phyloP scores from a whole-genome alignment of 2,797 vertebrate species.

The Schizopygopsis pylzovi region DNA sequence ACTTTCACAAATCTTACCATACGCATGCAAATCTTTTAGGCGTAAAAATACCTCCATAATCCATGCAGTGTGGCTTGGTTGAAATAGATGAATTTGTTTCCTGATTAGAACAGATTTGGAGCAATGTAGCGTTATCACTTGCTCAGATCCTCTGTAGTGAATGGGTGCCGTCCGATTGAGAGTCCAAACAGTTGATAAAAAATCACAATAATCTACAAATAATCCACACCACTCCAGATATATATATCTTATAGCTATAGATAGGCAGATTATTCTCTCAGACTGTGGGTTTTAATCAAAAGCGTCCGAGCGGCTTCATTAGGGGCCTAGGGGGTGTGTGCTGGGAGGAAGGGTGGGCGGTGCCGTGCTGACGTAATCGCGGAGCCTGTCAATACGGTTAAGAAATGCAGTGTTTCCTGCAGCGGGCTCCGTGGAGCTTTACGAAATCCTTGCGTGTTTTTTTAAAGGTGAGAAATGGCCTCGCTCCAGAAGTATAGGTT shows the following conservation, averaged over 20 bases:
- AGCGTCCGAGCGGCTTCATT: too few species aligned
- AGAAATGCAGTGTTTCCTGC: constrained; percentile 26
- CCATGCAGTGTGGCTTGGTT: not conserved
- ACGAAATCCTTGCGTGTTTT: not conserved
- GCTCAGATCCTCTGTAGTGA: not conserved
- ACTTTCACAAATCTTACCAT: too few species aligned
- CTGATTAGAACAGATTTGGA: not conserved
- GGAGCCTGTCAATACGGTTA: constrained; percentile 22
- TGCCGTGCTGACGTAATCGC: constrained; percentile 56
- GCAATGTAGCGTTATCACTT: not conserved
- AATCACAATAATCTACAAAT: not conserved
- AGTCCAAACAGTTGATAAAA: not conserved
- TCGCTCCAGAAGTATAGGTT: not conserved
- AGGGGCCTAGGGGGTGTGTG: not conserved
- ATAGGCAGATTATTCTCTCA: not conserved
- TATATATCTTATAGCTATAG: too few species aligned
- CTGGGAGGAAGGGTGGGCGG: too few species aligned
- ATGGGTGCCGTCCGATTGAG: not conserved
- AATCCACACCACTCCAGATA: not conserved
- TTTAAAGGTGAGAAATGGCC: constrained; percentile 25
- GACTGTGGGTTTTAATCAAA: not conserved
- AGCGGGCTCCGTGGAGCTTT: not conserved
- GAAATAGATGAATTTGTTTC: not conserved
- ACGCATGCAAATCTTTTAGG: too few species aligned
- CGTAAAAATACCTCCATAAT: too few species aligned